Percentiles rank a stretch among this genome's conserved stretches.
Conservation (phyloP, 2,888 invertebrate species). For the Zhengitettix transpicula region DNA sequence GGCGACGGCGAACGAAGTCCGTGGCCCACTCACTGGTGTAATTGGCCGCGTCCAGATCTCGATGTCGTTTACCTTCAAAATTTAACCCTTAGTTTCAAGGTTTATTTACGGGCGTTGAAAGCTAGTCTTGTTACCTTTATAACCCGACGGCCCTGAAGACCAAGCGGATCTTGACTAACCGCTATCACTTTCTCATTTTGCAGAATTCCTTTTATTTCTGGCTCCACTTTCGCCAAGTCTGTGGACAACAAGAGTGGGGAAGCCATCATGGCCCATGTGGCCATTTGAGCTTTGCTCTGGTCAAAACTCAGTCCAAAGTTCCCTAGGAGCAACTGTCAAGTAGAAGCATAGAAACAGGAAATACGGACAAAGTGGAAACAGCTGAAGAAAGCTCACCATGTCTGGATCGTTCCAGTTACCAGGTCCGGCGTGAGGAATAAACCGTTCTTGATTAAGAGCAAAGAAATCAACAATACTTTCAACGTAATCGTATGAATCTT, state of each 20-base stretch:
- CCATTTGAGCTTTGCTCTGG: slow-evolving; percentile 50
- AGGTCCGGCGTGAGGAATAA: slow-evolving; percentile 41
- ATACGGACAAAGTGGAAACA: too few relatives aligned
- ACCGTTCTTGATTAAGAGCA: slow-evolving; percentile 40
- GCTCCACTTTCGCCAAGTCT: slow-evolving; percentile 38
- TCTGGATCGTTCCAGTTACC: slow-evolving; percentile 63
- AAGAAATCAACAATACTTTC: slow-evolving; percentile 42
- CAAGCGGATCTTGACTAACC: slow-evolving; percentile 46
- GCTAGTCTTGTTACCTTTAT: slow-evolving; percentile 15
- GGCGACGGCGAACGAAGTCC: slow-evolving; percentile 80
- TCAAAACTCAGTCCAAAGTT: slow-evolving; percentile 41
- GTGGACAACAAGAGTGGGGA: slow-evolving; percentile 51
- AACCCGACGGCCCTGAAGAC: slow-evolving; percentile 36
- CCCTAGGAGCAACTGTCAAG: slow-evolving; percentile 35
- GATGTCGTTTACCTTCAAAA: slow-evolving; percentile 67
- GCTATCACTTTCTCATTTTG: slow-evolving; percentile 41
- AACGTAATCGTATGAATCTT: slow-evolving; percentile 45
- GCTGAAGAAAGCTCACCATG: slow-evolving; percentile 33
- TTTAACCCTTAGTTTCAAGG: neutral
- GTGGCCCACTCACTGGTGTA: slow-evolving; percentile 61
- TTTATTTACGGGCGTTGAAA: too few relatives aligned
- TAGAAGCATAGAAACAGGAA: neutral
- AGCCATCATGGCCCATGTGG: slow-evolving; percentile 50
- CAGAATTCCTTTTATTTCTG: slow-evolving; percentile 39
- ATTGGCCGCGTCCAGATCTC: slow-evolving; percentile 91